Conservation (phyloP, 2,113 vertebrate genomes). For the Aphelocoma coerulescens region DNA sequence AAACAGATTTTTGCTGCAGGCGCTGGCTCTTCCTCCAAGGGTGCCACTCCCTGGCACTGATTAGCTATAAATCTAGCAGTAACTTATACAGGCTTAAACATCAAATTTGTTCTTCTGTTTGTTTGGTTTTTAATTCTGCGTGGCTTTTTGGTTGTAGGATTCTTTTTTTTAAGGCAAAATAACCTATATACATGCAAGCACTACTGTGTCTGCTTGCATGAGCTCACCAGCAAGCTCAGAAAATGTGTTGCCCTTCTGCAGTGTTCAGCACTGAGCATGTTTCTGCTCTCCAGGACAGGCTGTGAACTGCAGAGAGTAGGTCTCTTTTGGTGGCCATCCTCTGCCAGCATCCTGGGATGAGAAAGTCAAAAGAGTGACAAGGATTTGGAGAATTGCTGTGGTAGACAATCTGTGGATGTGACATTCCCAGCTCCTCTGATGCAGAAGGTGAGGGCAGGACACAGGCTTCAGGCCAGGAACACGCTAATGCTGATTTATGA, state of each 20-base stretch:
- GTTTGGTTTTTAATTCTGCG: neutral
- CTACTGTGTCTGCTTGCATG: neutral
- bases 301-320: neutral
- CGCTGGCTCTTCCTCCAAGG: neutral
- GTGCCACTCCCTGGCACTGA: neutral
- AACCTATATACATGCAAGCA: neutral
- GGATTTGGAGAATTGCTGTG: neutral
- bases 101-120: neutral
- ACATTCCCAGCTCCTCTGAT: neutral
- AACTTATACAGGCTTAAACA: neutral
- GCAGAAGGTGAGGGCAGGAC: neutral
- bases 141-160: neutral
- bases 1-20: neutral
- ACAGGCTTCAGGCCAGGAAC: neutral
- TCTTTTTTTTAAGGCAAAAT: neutral
- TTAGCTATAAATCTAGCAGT: neutral
- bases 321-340: neutral
- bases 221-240: neutral
- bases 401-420: neutral
- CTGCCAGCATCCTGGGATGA: neutral
- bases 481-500: neutral
- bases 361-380: neutral
- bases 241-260: neutral
- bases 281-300: neutral
- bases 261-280: neutral